Conservation (phyloP, 2,888 invertebrate species). For the Chromoteleia sp. region DNA sequence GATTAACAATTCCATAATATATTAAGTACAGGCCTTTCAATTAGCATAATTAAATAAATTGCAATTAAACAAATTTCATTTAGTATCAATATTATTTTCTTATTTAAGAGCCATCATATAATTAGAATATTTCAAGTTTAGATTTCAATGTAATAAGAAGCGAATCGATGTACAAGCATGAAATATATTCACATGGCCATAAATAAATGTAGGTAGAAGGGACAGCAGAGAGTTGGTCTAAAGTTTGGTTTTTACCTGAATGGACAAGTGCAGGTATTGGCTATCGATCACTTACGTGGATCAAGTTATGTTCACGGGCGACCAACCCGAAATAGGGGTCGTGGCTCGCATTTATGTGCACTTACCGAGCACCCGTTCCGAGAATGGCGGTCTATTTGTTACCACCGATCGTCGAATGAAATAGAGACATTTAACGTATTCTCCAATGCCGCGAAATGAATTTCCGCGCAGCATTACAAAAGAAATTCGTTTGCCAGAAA, state of each 20-base stretch:
- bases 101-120: too few species aligned
- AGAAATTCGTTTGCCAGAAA: conserved; percentile 3
- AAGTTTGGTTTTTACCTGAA: conserved; percentile 7
- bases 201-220: neutral
- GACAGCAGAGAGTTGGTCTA: neutral
- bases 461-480: neutral
- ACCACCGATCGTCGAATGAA: conserved; percentile 14
- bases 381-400: conserved; percentile 31
- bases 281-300: conserved; percentile 39
- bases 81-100: too few species aligned
- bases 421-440: conserved; percentile 20
- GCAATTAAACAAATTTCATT: too few species aligned
- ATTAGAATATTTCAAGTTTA: too few species aligned
- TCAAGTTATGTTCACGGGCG: conserved; percentile 35
- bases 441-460: conserved; percentile 11
- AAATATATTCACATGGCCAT: neutral
- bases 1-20: too few species aligned
- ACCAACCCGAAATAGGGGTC: conserved; percentile 34
- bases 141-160: too few species aligned
- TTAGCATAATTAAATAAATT: too few species aligned
- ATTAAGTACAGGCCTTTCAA: too few species aligned
- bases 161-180: neutral
- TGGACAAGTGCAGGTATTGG: conserved; percentile 23
- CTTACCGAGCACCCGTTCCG: conserved; percentile 25
- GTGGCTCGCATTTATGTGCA: conserved; percentile 42